Base-by-base conservation (phyloP, 2,797 vertebrate genomes). In the Epinephelus malabaricus region DNA sequence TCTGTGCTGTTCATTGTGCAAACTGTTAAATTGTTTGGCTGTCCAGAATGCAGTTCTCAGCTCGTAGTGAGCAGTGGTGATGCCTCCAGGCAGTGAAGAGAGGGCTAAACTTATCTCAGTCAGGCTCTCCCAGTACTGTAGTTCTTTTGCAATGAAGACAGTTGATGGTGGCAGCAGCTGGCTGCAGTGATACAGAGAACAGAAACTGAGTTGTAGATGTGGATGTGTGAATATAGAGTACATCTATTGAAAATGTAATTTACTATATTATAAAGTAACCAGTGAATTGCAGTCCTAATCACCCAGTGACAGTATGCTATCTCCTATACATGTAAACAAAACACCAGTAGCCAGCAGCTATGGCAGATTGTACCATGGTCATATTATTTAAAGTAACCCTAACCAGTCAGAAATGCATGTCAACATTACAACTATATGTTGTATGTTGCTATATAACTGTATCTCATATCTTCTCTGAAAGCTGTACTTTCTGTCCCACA, bases 11-110 rank as follows among this genome's bases (percentile, higher is more conserved):
- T 85, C 55, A 65, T 69, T 72, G 73, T 73, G 38, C 50, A 75
- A 62, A 46, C 66, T 67, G 68, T 66, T 76, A 27, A 56, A 61
- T 71, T 83, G 68, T 89, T 80, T 78, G 74, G 15, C 65, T 23
- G 56, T 59, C 3, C 10, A 14, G 14, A 65, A 56, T 51, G 47
- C 40, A 46, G 69, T 69, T 60, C 30, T 56, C 21, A 17, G 12
- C 25, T 56, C 34, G 2, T n/a, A 51, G 38, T 19, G 46, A 68
- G 69, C 62, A 54, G 76, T 7, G 19, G 63, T 6, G 73, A 82
- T 80, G 82, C 58, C 82, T 82, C 34, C 12, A 56, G 82, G 83
- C 73, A 59, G 47, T 15, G 18, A 69, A 43, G 73, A 66, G 27
- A 56, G 75, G 6, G 67, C 65, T 67, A 49, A 85, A 76, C 79